A percentile compares a stretch with the other conserved stretches of the same genome.
Evolutionary conservation across 2,113 vertebrate genomes (phyloP).

Genomic region (Spilogale gracilis): DNA sequence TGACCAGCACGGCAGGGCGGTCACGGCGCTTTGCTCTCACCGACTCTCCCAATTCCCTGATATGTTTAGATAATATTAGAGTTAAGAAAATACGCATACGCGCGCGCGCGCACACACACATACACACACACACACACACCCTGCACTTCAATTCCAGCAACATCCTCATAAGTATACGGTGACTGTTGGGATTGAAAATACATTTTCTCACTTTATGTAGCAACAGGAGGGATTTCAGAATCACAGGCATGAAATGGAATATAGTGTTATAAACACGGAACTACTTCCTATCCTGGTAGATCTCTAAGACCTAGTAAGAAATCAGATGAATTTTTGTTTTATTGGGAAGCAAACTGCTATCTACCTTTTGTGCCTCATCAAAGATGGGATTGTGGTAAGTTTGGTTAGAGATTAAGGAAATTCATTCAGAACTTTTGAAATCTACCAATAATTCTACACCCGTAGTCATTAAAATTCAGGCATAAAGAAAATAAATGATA

Average conservation of each 20-base stretch:
- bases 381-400: background rate
- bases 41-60: background rate
- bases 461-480: constrained; percentile 64
- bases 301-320: background rate
- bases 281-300: background rate
- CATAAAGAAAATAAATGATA: constrained; percentile 76
- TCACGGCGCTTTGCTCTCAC: background rate
- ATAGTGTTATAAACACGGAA: background rate
- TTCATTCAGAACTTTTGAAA: constrained; percentile 63
- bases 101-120: background rate
- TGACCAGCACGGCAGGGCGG: background rate
- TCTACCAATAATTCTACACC: constrained; percentile 66
- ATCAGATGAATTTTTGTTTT: background rate
- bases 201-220: background rate
- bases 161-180: background rate
- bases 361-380: constrained; percentile 3
- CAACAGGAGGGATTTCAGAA: background rate
- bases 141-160: background rate
- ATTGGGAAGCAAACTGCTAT: accelerated
- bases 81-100: accelerated
- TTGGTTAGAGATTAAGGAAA: constrained; percentile 48
- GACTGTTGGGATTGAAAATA: background rate
- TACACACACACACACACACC: background rate
- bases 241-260: background rate
- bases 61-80: background rate